Conservation (phyloP, 2,113 vertebrate genomes). For the Hyperopisus bebe region DNA sequence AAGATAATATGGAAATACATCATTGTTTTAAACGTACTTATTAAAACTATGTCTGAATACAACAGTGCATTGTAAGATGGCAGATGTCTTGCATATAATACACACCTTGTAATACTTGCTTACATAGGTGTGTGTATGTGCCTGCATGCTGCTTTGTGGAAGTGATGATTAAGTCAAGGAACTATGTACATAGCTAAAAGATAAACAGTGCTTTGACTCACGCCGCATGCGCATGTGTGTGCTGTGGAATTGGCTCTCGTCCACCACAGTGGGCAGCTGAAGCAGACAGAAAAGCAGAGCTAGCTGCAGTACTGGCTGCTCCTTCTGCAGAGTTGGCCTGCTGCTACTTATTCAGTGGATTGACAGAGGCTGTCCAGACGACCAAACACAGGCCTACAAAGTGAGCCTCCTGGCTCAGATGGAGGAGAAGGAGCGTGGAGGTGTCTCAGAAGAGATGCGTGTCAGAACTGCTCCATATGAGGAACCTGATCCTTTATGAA, state of each 20-base stretch:
- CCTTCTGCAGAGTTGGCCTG: background rate
- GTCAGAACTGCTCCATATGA: background rate
- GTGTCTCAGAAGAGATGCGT: background rate
- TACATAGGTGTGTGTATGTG: conserved; percentile 8
- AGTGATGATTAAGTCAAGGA: background rate
- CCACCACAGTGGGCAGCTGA: background rate
- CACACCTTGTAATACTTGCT: background rate
- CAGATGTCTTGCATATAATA: background rate
- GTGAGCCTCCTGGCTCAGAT: background rate
- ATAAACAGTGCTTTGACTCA: background rate
- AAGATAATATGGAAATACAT: conserved; percentile 34
- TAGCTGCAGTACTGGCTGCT: background rate
- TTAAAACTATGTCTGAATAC: conserved; percentile 30
- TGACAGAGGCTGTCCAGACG: background rate
- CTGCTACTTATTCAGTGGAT: background rate
- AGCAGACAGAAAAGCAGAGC: background rate
- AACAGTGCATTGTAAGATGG: conserved; percentile 14
- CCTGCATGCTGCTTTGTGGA: background rate
- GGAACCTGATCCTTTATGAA: background rate
- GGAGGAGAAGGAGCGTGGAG: background rate
- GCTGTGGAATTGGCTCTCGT: background rate
- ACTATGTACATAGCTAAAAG: background rate
- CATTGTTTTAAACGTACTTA: conserved; percentile 35
- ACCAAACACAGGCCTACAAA: background rate
- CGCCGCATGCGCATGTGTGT: background rate